Base-by-base conservation (phyloP, 2,797 vertebrate genomes). In the Leptoclinus maculatus region DNA sequence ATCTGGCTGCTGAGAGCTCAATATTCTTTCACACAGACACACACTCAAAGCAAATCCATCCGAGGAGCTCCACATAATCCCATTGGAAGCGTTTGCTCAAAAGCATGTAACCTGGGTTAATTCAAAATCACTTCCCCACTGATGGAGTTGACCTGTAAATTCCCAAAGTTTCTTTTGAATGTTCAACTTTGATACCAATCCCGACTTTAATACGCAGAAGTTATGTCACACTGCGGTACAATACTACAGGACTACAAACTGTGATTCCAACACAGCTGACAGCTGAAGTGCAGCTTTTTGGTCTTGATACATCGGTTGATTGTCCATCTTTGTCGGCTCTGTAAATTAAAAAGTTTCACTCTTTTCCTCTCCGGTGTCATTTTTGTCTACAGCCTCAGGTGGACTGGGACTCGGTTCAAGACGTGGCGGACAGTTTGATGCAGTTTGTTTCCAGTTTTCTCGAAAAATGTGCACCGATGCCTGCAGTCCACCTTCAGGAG, bases 1-100 rank as follows among this genome's bases (percentile, higher is more conserved):
- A 93, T 94, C 90, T 93, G 92, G 91, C 87, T 84, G 84, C 89
- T 65, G 76, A 88, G 69, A 76, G 88, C 87, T 85, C 78, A 38
- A 53, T 87, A 82, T 83, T 90, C 85, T 78, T 59, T 74, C 73
- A 65, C 69, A 69, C 68, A 80, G 54, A 78, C 63, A 68, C 69
- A 80, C 66, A 74, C 64, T 76, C 21, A n/a, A 54, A 85, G 83
- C 70, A 88, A 83, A 92, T 89, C 87, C 73, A 43, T 84, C 80
- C 69, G 67, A 91, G 82, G 67, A 82, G 81, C 77, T 71, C 68
- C 56, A 53, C 80, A 72, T 86, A 92, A 90, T 90, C 90, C 87
- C 81, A 72, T 69, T 81, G 88, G 82, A 83, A 82, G 64, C 81
- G 60, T 85, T 85, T 53, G 76, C 81, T 90, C 76, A 63, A 71